phyloP scores from a whole-genome alignment of 1,140 invertebrate species.

The Paraescarpia echinospica region DNA sequence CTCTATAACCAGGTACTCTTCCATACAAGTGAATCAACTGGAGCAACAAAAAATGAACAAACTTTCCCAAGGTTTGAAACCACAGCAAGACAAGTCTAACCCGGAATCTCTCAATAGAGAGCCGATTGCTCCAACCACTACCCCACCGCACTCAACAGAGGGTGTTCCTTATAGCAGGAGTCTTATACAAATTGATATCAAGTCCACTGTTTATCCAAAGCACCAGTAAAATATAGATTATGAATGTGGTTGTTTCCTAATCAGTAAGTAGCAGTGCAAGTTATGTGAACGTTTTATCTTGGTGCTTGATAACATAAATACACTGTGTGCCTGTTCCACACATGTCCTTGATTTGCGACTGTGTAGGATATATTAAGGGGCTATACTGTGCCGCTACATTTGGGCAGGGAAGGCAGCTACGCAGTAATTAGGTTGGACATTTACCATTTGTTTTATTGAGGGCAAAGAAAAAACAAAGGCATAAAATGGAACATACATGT shows the following conservation, averaged over 20 bases:
- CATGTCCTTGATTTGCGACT: neutral
- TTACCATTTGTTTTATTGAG: neutral
- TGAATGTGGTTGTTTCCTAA: neutral
- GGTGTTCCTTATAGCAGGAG: no score
- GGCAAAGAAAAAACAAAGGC: neutral
- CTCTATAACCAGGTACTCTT: no score
- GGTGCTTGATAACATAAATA: neutral
- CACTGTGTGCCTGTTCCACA: neutral
- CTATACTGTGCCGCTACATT: neutral
- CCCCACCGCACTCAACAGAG: no score
- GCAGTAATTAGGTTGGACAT: neutral
- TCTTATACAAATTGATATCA: no score
- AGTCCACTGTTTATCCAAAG: no score
- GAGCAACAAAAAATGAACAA: no score
- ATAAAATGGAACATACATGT: neutral
- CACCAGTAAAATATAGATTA: neutral
- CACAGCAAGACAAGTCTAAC: no score
- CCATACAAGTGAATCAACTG: no score
- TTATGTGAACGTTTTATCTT: neutral
- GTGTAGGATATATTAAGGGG: neutral
- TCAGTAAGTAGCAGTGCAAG: neutral
- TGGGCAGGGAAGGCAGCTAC: neutral
- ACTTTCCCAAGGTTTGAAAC: no score
- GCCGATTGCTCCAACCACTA: no score
- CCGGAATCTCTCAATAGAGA: no score